Conservation (phyloP, 1,140 invertebrate genomes). For the Branchinecta lynchi region DNA sequence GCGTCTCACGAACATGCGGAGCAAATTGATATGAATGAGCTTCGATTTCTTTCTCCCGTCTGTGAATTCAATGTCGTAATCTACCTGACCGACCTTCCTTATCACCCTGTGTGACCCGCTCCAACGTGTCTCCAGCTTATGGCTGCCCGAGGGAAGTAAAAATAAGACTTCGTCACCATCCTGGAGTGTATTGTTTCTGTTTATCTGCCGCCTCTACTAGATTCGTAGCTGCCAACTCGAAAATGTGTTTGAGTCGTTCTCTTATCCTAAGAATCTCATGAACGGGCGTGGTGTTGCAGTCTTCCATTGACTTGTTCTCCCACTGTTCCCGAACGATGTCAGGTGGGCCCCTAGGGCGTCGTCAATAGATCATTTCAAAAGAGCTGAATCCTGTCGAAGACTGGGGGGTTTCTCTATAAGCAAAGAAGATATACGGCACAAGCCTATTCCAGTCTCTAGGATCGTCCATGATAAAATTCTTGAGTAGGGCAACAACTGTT, state of each 20-base stretch:
- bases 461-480: conserved; percentile 3
- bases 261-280: neutral
- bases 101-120: neutral
- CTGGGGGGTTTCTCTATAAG: conserved; percentile 24
- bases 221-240: neutral
- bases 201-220: neutral
- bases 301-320: conserved; percentile 22
- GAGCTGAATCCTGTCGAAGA: conserved; percentile 29
- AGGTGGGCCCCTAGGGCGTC: conserved; percentile 23
- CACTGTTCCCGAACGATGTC: neutral
- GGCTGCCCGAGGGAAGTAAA: neutral
- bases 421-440: neutral
- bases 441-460: neutral
- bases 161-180: neutral
- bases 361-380: conserved; percentile 33
- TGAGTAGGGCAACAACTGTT: conserved; percentile 23
- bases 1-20: neutral
- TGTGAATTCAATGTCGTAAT: neutral
- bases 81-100: neutral
- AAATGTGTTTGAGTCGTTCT: neutral
- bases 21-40: neutral
- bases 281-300: neutral
- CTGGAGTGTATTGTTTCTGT: neutral
- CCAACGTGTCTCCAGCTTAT: neutral
- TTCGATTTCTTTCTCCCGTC: neutral